Base-by-base conservation (phyloP, 1,140 invertebrate species). In the Zaprionus camerounensis region DNA sequence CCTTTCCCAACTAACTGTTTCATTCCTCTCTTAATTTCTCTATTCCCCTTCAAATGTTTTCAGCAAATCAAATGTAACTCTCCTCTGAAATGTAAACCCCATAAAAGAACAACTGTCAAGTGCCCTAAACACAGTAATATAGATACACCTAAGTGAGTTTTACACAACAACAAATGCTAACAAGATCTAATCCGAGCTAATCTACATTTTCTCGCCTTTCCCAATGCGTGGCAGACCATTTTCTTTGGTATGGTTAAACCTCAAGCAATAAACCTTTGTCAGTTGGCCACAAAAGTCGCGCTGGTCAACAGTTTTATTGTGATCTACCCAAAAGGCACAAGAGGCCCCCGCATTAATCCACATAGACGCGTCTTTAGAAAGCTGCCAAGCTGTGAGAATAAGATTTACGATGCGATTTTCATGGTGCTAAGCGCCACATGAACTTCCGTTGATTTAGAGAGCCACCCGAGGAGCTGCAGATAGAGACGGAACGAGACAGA, bases 381-480 rank as follows among this genome's bases (percentile, higher is more conserved):
- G 72, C 71, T 57, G 65, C 56, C 65, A 73, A 73, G 71, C 67
- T 75, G 72, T 71, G 67, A 75, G 31, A 75, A 70, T 56, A 75
- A 75, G 81, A 83, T 84, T 83, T 83, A 83, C 82, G 53, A 76
- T 67, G 3, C 62, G 44, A 75, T 73, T 81, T 70, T 74, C 64
- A 76, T 71, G 59, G 64, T 83, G 69, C 78, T 88, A 75, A 87
- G 83, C 83, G 83, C 83, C 83, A 87, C 84, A 88, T 74, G 83
- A 87, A 88, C 84, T 87, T 87, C 83, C 83, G 83, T 77, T 86
- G 73, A 66, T 72, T 76, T 76, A 72, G 69, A 71, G 69, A 71
- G 72, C 67, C 72, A 63, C 55, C 53, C 63, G 44, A 71, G 26
- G 65, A 38, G 66, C 41, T 22, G 2, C 12, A 31, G 15, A 44